phyloP scores from a whole-genome alignment of 2,888 invertebrate genomes.

The Epirrita christyi region DNA sequence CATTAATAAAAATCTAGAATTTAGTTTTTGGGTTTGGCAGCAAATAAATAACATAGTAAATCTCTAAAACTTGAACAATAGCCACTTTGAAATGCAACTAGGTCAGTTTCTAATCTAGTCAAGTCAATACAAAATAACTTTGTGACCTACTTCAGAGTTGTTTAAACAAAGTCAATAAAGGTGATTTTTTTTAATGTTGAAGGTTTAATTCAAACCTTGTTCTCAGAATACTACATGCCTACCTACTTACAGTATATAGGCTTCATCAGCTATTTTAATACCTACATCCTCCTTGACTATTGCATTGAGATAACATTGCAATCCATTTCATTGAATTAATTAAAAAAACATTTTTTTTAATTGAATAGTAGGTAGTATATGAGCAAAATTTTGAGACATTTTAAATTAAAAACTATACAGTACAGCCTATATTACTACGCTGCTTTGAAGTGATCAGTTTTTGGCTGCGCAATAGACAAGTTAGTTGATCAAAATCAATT shows the following conservation, averaged over 20 bases:
- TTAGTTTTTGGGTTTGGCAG: too few species aligned
- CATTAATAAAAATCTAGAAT: too few species aligned
- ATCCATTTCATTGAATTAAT: slow-evolving; percentile 13
- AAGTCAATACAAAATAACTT: slow-evolving; percentile 45
- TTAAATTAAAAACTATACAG: too few species aligned
- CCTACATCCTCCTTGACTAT: slow-evolving; percentile 2
- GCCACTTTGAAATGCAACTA: slow-evolving; percentile 49
- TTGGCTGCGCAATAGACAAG: too few species aligned
- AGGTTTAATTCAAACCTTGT: neutral
- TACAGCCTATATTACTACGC: too few species aligned
- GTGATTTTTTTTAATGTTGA: too few species aligned
- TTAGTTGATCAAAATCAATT: too few species aligned
- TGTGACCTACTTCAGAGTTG: neutral
- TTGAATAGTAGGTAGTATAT: too few species aligned
- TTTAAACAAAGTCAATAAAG: too few species aligned
- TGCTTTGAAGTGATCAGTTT: too few species aligned
- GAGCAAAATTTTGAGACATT: neutral
- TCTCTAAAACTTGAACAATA: slow-evolving; percentile 2
- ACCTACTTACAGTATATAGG: slow-evolving; percentile 12
- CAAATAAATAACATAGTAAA: neutral
- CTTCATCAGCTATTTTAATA: neutral
- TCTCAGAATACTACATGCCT: neutral
- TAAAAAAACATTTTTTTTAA: too few species aligned
- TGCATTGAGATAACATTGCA: slow-evolving; percentile 5
- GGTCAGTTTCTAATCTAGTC: slow-evolving; percentile 70